These are phyloP conservation scores for Calameuta idolon DNA, from an alignment of 2,888 invertebrate genomes.

Conservation along the genomic window DNA sequence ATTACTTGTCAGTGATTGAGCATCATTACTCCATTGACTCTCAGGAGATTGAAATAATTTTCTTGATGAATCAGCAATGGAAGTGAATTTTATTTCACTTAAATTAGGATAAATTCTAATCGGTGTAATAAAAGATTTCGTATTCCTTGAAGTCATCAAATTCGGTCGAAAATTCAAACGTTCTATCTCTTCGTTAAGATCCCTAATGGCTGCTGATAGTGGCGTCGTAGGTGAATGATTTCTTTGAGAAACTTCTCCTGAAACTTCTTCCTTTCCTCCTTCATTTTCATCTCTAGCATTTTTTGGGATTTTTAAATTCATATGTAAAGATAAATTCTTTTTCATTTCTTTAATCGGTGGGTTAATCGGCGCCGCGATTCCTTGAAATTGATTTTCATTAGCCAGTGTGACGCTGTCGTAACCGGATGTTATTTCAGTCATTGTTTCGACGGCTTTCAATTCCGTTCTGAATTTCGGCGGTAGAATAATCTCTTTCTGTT, in stretches of 20 bases:
- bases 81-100: background rate
- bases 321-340: background rate
- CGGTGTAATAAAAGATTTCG: background rate
- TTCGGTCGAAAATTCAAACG: background rate
- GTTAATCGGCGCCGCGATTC: background rate
- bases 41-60: background rate
- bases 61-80: background rate
- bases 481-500: conserved; percentile 8
- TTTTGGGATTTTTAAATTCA: background rate
- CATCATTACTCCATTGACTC: background rate
- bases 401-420: background rate
- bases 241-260: background rate
- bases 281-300: background rate
- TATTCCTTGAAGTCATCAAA: background rate
- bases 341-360: background rate
- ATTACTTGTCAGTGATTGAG: background rate
- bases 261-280: background rate
- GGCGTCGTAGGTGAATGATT: background rate
- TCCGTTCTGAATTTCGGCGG: conserved; percentile 11
- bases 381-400: background rate
- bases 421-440: background rate
- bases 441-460: background rate
- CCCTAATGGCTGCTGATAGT: background rate
- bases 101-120: background rate
- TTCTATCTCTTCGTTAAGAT: background rate